Evolutionary conservation across 2,797 vertebrate genomes (phyloP), one percentile per base, ranked within the genome.

Genomic region (Phrynocephalus forsythii): DNA sequence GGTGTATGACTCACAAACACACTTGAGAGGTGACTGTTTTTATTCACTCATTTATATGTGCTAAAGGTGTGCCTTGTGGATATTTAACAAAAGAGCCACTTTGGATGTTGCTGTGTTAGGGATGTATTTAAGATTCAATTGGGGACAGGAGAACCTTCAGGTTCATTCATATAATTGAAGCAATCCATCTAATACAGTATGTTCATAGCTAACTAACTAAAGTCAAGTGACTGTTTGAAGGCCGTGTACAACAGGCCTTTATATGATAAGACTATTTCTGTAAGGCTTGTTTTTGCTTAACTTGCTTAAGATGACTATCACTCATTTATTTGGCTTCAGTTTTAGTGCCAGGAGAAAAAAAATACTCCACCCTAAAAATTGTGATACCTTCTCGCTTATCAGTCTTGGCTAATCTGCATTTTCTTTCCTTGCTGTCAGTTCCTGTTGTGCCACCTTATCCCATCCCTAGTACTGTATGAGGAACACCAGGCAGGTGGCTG

Each of bases 91-190:
- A 85, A 72, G 13, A 91, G 28, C 88, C 71, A 77, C 5, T 72
- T 80, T 89, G 26, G 78, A 24, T 84, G 86, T 0, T 82, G 38
- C 79, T 91, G 52, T 75, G 72, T 85, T 5, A 71, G 38, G 52
- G 60, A 38, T 30, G 3, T 28, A 67, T 83, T 71, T 68, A 68
- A 72, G 10, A 85, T 48, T 79, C 88, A 11, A 30, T 30, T 76
- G 16, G 26, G 83, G 79, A 88, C 88, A 60, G 56, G 86, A 89
- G 30, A 81, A 28, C 44, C 69, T 83, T 91, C 88, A 83, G 9
- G 90, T 90, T 82, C 44, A 76, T 68, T 76, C 72, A 84, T 48
- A 91, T 48, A 91, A 60, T 86, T 20, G 83, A 83, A 66, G 1
- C 5, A 44, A 22, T 50, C 60, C 2, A 18, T 79, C 67, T 84